Percentiles rank a stretch among this genome's conserved stretches.
Evolutionary conservation across 1,140 invertebrate genomes (phyloP).

Genomic region (Drosophila fuyamai): DNA sequence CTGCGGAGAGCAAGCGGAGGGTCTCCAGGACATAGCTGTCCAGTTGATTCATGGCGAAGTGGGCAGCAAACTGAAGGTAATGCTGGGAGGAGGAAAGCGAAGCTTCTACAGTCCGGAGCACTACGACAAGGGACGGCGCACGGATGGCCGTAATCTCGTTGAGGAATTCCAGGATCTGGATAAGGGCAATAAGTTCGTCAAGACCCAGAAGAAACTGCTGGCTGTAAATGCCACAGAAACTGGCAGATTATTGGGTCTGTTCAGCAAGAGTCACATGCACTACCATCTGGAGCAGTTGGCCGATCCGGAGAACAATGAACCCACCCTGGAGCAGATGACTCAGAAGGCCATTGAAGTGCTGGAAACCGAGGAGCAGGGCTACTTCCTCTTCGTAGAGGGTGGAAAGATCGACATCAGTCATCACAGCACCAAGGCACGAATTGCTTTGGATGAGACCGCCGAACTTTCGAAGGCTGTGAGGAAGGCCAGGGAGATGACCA

Average conservation of each 20-base stretch:
- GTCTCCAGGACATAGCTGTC: conserved; percentile 90
- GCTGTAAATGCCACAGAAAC: conserved; percentile 76
- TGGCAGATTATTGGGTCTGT: conserved; percentile 85
- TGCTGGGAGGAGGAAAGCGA: conserved; percentile 90
- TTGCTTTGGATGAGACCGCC: conserved; percentile 89
- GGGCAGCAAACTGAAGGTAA: conserved; percentile 87
- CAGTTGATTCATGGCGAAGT: conserved; percentile 90
- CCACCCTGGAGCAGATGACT: conserved; percentile 92
- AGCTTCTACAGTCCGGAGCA: conserved; percentile 89
- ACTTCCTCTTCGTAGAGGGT: conserved; percentile 87
- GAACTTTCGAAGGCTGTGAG: conserved; percentile 87
- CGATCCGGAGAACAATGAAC: conserved; percentile 85
- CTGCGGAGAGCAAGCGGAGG: conserved; percentile 73
- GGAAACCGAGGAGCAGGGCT: conserved; percentile 91
- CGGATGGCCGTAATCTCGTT: conserved; percentile 90
- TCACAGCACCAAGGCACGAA: conserved; percentile 89
- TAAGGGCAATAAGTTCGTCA: conserved; percentile 87
- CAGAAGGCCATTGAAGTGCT: conserved; percentile 92
- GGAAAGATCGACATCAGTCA: conserved; percentile 93
- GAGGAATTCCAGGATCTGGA: conserved; percentile 86
- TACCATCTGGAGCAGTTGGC: conserved; percentile 87
- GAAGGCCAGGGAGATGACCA: conserved; percentile 85
- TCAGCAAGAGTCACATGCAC: conserved; percentile 85
- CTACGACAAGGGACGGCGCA: conserved; percentile 87
- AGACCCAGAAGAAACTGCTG: conserved; percentile 86